These are phyloP conservation scores for Pollimyrus isidori DNA, from an alignment of 2,113 vertebrate species.

Conservation along the genomic window DNA sequence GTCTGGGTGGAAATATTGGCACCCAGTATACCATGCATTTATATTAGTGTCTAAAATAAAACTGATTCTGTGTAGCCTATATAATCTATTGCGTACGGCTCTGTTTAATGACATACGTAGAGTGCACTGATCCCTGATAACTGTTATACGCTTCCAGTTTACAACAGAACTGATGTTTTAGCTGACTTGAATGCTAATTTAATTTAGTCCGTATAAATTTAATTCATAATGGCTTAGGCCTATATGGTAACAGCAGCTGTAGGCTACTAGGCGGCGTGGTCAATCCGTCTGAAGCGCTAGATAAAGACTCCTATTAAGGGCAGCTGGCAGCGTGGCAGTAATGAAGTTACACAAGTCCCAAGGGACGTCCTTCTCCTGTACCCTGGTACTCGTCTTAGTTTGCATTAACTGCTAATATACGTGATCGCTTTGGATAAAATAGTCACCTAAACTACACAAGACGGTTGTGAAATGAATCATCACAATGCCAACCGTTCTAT, in stretches of 20 bases:
- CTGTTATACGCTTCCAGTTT: background rate
- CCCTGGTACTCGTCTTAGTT: background rate
- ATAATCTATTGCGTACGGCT: background rate
- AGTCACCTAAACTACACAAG: background rate
- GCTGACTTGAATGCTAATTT: background rate
- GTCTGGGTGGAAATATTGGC: background rate
- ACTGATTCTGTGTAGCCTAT: background rate
- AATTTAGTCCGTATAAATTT: background rate
- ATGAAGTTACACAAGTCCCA: background rate
- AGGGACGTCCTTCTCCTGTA: background rate
- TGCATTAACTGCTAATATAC: background rate
- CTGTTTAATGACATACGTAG: background rate
- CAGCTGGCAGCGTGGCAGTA: background rate
- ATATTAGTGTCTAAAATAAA: background rate
- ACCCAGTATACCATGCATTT: background rate
- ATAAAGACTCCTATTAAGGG: background rate
- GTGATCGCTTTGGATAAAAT: background rate
- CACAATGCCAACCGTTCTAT: background rate
- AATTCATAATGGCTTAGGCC: background rate
- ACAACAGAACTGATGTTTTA: background rate
- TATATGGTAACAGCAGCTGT: background rate
- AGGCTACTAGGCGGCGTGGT: background rate
- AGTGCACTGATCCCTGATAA: background rate
- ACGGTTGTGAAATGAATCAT: background rate
- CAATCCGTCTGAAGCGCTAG: background rate